Evolutionary conservation across 1,140 invertebrate species (phyloP), one percentile per base, ranked within the genome.

Genomic region (Meloidogyne chitwoodi): DNA sequence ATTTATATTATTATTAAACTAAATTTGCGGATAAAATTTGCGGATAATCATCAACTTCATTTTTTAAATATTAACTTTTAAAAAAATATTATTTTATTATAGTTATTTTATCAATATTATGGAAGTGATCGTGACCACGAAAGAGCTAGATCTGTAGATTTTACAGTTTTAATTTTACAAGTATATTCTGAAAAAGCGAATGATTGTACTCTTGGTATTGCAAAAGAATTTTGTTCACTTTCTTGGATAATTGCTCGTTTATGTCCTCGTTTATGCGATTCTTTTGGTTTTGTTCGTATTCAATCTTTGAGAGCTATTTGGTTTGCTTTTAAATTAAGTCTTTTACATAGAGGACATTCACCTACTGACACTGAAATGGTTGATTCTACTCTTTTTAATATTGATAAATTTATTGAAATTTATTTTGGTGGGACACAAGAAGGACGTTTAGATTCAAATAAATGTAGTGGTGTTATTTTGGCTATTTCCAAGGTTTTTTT

Each of bases 151-250:
- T 76, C 85, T 8, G 76, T 87, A 12, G 85, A 87, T 29, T 74
- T 76, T 19, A 86, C 85, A 16, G 83, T 87, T 22, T 68, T 86
- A 12, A 69, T 80, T 27, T 73, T 86, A 27, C 69, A 81, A 64
- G 77, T 85, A 16, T 86, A 86, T 64, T 77, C 74, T 2, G 77
- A 87, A 63, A 76, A 85, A 68, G 80, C 84, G 22, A 66, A 68
- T 16, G 85, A 86, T 69, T 79, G 79, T 44, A 75, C 74, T 22
- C 69, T 87, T 41, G 83, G 84, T 34, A 73, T 83, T 34, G 85
- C 85, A 14, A 79, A 83, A 16, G 84, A 87, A 26, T 86, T 86
- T 68, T n/a, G 48, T n/a, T 86, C 86, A 31, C 73, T 86, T 14
- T 77, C 75, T 63, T 80, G 70, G n/a, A 48, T 86, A 14, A 68